phyloP scores from a whole-genome alignment of 2,888 invertebrate species.

The Drosophila aldrichi region DNA sequence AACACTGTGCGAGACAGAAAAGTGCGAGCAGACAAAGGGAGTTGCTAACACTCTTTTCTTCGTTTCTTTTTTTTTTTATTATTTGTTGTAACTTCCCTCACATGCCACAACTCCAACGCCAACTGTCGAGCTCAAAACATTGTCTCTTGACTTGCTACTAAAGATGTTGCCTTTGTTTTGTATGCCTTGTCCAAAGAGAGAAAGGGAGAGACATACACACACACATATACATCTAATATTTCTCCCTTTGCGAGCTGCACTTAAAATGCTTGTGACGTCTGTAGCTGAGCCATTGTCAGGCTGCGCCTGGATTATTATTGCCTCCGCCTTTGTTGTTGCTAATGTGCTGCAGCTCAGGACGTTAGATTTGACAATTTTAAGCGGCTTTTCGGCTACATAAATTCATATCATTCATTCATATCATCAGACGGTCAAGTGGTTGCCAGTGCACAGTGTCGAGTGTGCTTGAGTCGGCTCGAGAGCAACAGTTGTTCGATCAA shows the following conservation, averaged over 20 bases:
- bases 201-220: not conserved
- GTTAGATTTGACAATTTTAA: constrained; percentile 40
- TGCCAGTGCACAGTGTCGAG: not conserved
- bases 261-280: constrained; percentile 45
- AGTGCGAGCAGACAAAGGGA: constrained; percentile 35
- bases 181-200: constrained; percentile 28
- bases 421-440: constrained; percentile 35
- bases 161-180: constrained; percentile 45
- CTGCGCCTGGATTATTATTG: constrained; percentile 21
- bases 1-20: not conserved
- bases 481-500: constrained; percentile 10
- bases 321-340: constrained; percentile 45
- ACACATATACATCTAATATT: not conserved
- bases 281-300: constrained; percentile 45
- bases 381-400: constrained; percentile 38
- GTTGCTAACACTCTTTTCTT: constrained; percentile 27
- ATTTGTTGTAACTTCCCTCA: not conserved
- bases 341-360: constrained; percentile 38
- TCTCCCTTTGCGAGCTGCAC: constrained; percentile 19
- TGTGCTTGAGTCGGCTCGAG: not conserved
- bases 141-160: constrained; percentile 40
- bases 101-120: constrained; percentile 42
- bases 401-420: constrained; percentile 8
- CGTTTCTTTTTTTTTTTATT: constrained; percentile 1
- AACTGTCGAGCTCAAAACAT: constrained; percentile 41